Base-by-base conservation (phyloP, 2,797 vertebrate species). In the Erethizon dorsatum region DNA sequence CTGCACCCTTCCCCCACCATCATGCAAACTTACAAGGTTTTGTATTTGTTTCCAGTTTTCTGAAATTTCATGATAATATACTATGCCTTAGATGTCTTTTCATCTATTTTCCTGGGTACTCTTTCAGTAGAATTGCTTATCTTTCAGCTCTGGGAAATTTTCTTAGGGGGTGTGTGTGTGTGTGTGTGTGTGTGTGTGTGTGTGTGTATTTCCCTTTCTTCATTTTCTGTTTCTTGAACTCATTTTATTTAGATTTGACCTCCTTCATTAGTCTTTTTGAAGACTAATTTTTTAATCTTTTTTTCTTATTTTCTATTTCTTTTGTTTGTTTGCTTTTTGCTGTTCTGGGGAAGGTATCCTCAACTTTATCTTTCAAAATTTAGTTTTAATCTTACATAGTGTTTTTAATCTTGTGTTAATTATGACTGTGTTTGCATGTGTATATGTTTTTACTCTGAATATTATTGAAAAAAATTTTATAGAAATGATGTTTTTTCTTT, bases 401-500 rank as follows among this genome's bases (percentile, higher is more conserved):
- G n/a, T 45, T 94, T 79, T 88, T 65, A 91, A 85, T 73, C 84
- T 89, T 33, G 5, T 41, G 54, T 92, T 80, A n/a, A 61, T 31
- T 80, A 1, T 84, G 41, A 80, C 3, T 61, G 0, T 88, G 17
- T 75, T 57, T 94, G 2, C 61, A 9, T 56, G 26, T 94, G 12
- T 54, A 18, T 14, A 15, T 88, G 6, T 78, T 5, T 87, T 4
- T 83, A 50, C 56, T 90, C 37, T 83, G 13, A 57, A 47, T 88
- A n/a, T 82, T 77, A 71, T 67, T 79, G 52, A 2, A 67, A 65
- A 79, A 69, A 37, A 5, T 65, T 61, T 94, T 83, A 31, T 65
- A n/a, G 24, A 69, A 65, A 87, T 10, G 63, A 2, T 41, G 37
- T 41, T 41, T 41, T 41, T 41, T 41, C 37, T 41, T 41, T 41